Evolutionary conservation across 2,888 invertebrate species (phyloP), one percentile per base, ranked within the genome.

Genomic region (Copidosoma aretas): DNA sequence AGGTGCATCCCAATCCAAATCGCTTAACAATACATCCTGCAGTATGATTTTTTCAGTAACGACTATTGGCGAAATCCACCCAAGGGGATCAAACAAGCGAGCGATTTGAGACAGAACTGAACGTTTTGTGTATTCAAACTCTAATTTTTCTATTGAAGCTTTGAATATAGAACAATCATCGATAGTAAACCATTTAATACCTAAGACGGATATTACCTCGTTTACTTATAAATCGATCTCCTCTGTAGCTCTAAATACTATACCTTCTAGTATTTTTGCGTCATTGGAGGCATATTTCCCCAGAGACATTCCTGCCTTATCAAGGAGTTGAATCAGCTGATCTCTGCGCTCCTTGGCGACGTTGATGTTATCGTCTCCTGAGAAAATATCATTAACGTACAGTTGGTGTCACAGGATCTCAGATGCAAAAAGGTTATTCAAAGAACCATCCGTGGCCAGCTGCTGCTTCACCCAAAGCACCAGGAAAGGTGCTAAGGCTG

Each of bases 321-420:
- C 10, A 8, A 51, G 17, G 8, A 51, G 19, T 19, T 51, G 10
- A 8, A 51, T n/a, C 17, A 51, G 51, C 19, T 51, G 51, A 5
- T 51, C 19, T 12, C 19, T 8, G 8, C 17, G 17, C 5, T 8
- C 17, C 8, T 5, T 8, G 17, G n/a, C n/a, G n/a, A n/a, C n/a
- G n/a, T n/a, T n/a, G n/a, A n/a, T n/a, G n/a, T n/a, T n/a, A n/a
- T n/a, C 21, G 17, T 41, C 25, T 4, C 69, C 69, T 21, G 61
- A 64, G 17, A 62, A 67, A 1, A 56, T 21, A 22, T 71, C 66
- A 43, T 72, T 62, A 2, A 72, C 67, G 22, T 69, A 67, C 17
- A 46, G 59, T 15, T 17, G 25, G 15, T 51, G 25, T 54, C 1
- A 10, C 10, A 68, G 22, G 19, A 66, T 24, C 49, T 64, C 10